Evolutionary conservation across 92 coral and sea anemone genomes (phyloP), one percentile per base, ranked within the genome.

Genomic region (Paramuricea clavata): DNA sequence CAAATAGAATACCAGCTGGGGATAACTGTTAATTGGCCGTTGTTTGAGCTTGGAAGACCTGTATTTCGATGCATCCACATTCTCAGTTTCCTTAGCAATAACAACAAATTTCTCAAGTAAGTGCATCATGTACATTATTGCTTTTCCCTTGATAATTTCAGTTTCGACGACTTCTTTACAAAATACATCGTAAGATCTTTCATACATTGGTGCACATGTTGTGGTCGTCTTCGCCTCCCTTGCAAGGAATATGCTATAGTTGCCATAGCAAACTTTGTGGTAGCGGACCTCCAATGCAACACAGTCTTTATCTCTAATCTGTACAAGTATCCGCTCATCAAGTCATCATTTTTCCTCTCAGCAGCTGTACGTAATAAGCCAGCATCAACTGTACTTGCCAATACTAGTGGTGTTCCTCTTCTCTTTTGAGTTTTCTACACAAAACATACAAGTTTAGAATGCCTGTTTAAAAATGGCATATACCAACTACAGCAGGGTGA

Each of bases 261-360:
- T 82, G 16, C 59, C 23, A 59, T 82, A 82, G 86, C 86, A 82
- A 64, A 82, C 60, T 64, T 67, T 82, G 56, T 82, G 76, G 59
- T 82, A 82, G 21, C 76, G 77, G 61, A 62, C 86, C 36, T 65
- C 86, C 13, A 82, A 11, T 35, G 76, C 77, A 25, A 49, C 76
- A 30, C 77, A 82, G 36, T 82, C 86, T 82, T 82, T 82, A 13
- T 50, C 86, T 52, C 86, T 30, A 50, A 82, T 82, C 43, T 82
- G 76, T 49, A 82, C 56, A 68, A 82, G 77, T 35, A 82, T 62
- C 76, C 67, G 62, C 60, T 80, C 85, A 80, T n/a, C 42, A 36
- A 36, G 42, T 36, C 42, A 8, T 80, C 85, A 80, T 80, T 80
- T 41, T 82, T 82, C 59, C 13, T 68, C 39, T 82, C 77, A 34